These are phyloP conservation scores for Cinara cedri DNA, from an alignment of 2,888 invertebrate genomes.

Conservation along the genomic window DNA sequence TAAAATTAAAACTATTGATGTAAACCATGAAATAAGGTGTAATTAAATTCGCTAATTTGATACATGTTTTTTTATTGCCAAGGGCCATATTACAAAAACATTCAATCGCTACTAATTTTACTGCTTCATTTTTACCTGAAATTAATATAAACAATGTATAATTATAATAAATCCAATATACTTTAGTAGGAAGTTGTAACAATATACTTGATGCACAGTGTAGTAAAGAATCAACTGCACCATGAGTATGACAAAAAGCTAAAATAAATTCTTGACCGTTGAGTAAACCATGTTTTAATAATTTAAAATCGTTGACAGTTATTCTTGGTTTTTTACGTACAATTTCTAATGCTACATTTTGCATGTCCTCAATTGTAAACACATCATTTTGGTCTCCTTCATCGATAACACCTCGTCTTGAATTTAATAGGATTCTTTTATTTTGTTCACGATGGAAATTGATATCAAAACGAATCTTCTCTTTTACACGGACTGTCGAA, in stretches of 20 bases:
- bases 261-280: slow-evolving; percentile 17
- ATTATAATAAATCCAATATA: background rate
- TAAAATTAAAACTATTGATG: slow-evolving; percentile 62
- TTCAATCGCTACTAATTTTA: slow-evolving; percentile 66
- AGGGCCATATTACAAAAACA: slow-evolving; percentile 69
- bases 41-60: slow-evolving; percentile 64
- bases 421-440: slow-evolving; percentile 38
- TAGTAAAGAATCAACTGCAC: slow-evolving; percentile 39
- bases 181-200: too few relatives aligned
- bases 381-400: background rate
- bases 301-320: slow-evolving; percentile 27
- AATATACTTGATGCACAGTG: slow-evolving; percentile 33
- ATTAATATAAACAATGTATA: slow-evolving; percentile 52
- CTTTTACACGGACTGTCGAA: slow-evolving; percentile 32
- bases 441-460: slow-evolving; percentile 36
- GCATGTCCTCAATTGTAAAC: slow-evolving; percentile 30
- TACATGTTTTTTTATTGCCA: slow-evolving; percentile 65
- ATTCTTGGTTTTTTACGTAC: slow-evolving; percentile 4
- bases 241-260: slow-evolving; percentile 10
- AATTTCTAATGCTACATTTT: slow-evolving; percentile 27
- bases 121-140: slow-evolving; percentile 65
- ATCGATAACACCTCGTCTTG: slow-evolving; percentile 25
- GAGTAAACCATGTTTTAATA: slow-evolving; percentile 37
- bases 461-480: slow-evolving; percentile 48
- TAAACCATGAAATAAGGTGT: slow-evolving; percentile 66